Evolutionary conservation across 2,113 vertebrate genomes (phyloP).

Genomic region (Athene noctua): DNA sequence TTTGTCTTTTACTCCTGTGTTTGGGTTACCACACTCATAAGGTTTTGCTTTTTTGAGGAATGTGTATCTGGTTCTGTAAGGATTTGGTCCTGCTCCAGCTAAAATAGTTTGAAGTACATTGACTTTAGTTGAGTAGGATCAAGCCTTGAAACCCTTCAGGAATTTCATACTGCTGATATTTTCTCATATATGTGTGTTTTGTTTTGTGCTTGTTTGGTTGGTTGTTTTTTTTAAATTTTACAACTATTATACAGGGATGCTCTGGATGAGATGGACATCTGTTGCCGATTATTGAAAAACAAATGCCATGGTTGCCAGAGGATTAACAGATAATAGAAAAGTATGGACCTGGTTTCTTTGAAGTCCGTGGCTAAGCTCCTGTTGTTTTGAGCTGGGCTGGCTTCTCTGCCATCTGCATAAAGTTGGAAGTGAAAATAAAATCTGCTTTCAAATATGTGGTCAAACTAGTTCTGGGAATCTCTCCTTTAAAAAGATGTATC

Average conservation of each 20-base stretch:
- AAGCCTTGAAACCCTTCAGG: conserved; percentile 42
- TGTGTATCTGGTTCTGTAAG: neutral
- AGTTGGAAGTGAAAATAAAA: conserved; percentile 1
- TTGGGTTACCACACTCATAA: neutral
- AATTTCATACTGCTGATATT: conserved; percentile 40
- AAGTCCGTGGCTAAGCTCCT: neutral
- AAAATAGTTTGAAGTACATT: neutral
- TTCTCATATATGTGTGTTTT: neutral
- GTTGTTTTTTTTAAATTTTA: neutral
- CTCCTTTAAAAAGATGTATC: neutral
- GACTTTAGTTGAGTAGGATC: neutral
- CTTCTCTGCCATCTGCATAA: neutral
- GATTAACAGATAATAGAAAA: neutral
- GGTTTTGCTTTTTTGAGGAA: conserved; percentile 45
- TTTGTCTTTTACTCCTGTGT: neutral
- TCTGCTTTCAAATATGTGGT: neutral
- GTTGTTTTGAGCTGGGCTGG: neutral
- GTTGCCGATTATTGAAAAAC: neutral
- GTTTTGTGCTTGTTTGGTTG: neutral
- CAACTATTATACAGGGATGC: neutral
- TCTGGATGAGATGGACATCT: conserved; percentile 31
- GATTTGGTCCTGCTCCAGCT: neutral
- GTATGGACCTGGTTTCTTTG: neutral
- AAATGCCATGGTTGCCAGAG: neutral
- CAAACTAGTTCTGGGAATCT: neutral